Base-by-base conservation (phyloP, 2,113 vertebrate species). In the Argyrosomus japonicus region DNA sequence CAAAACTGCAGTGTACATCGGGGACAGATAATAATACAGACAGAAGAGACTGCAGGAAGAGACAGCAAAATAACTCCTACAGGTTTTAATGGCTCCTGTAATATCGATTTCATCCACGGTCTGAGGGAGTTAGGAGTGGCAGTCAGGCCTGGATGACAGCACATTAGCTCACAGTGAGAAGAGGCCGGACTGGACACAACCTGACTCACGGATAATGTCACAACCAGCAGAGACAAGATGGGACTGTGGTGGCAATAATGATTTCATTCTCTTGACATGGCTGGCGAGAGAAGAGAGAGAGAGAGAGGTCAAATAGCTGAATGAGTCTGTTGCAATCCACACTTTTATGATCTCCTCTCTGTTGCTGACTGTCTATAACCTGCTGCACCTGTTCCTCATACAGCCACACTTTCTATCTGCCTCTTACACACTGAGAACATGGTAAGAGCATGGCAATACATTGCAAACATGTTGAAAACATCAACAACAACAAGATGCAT, bases 81-180 rank as follows among this genome's bases (percentile, higher is more conserved):
- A 62, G 67, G 43, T 78, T 84, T 79, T 83, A 89, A 87, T 68
- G 77, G 81, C 79, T 74, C 61, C 70, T 74, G 50, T 85, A 54
- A 81, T 85, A 91, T 86, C 65, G 79, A 90, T 91, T 88, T 83
- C 70, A 65, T 69, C 70, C 73, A 73, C 14, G 0, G 61, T 82
- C 78, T 65, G 78, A 79, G 69, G 68, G 75, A 77, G 56, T 81
- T 6, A 63, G 80, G 36, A 79, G 68, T 17, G 32, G 67, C 68
- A 75, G 69, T 68, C 65, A 56, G 79, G 83, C 64, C 62, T 81
- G 79, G 80, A 75, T 53, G 85, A 76, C 83, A 81, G 77, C 87
- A 54, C 57, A 71, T 84, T 68, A 86, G 70, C 73, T 88, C 75
- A 54, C 47, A 58, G 79, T 48, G 50, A 64, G 80, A 82, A 83